Evolutionary conservation across 2,888 invertebrate genomes (phyloP).

Genomic region (Oasisia sp.): DNA sequence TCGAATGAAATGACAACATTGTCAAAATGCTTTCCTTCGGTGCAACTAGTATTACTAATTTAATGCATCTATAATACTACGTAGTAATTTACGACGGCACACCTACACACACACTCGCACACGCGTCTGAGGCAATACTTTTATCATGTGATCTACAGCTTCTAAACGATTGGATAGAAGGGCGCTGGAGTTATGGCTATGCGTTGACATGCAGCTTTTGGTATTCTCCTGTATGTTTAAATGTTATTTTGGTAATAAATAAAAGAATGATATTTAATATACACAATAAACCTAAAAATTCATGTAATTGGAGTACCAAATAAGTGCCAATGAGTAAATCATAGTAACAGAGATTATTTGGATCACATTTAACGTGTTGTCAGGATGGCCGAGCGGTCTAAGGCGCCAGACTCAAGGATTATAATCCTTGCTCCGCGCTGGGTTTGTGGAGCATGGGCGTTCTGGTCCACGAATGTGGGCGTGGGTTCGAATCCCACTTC

Average conservation of each 20-base stretch:
- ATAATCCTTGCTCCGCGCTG: not conserved
- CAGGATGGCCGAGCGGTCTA: slow-evolving; percentile 17
- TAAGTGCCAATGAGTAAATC: not conserved
- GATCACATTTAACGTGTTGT: not conserved
- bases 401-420: slow-evolving; percentile 1
- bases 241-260: not conserved
- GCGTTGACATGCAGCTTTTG: not conserved
- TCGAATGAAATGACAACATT: not conserved
- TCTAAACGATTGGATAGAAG: not conserved
- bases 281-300: not conserved
- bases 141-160: not conserved
- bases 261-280: not conserved
- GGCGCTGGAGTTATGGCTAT: not conserved
- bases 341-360: not conserved
- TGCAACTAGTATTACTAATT: not conserved
- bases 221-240: not conserved
- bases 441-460: not conserved
- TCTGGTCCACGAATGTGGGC: slow-evolving; percentile 17
- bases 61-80: not conserved
- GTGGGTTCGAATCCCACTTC: slow-evolving; percentile 17
- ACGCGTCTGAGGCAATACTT: not conserved
- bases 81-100: too few species aligned
- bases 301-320: not conserved
- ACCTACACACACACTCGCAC: not conserved
- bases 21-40: not conserved